Evolutionary conservation across 2,113 vertebrate species (phyloP).

Genomic region (Thermophis baileyi): DNA sequence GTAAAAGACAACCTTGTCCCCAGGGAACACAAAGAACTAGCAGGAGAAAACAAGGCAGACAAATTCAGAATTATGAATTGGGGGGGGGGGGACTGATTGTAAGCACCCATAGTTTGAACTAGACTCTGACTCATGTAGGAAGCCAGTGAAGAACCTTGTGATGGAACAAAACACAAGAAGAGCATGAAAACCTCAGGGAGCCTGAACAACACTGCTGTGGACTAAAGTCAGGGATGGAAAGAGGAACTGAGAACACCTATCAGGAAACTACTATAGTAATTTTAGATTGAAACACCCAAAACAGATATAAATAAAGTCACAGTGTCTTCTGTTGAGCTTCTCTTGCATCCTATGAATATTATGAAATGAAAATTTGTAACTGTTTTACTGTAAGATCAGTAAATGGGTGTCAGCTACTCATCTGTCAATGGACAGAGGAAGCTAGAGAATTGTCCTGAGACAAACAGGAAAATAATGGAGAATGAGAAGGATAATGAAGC

Average conservation of each 20-base stretch:
- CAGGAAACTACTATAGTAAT: neutral
- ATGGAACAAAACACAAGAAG: neutral
- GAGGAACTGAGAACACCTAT: neutral
- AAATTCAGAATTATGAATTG: neutral
- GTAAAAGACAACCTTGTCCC: neutral
- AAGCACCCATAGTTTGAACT: neutral
- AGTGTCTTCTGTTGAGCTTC: neutral
- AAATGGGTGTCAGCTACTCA: neutral
- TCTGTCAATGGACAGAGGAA: neutral
- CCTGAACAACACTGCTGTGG: neutral
- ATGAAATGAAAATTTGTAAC: neutral
- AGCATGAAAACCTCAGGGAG: neutral
- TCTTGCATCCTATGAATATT: neutral
- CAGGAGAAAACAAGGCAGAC: neutral
- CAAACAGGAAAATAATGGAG: neutral
- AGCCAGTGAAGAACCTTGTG: neutral
- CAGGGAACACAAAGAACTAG: neutral
- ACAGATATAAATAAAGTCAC: neutral
- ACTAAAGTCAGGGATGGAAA: neutral
- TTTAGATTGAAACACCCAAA: neutral
- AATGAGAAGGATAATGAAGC: neutral
- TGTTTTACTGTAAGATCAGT: neutral
- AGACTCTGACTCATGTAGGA: neutral
- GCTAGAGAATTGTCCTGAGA: neutral
- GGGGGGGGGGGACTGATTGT: accelerated